Evolutionary conservation across 2,888 invertebrate genomes (phyloP).

Genomic region (Athalia rosae): DNA sequence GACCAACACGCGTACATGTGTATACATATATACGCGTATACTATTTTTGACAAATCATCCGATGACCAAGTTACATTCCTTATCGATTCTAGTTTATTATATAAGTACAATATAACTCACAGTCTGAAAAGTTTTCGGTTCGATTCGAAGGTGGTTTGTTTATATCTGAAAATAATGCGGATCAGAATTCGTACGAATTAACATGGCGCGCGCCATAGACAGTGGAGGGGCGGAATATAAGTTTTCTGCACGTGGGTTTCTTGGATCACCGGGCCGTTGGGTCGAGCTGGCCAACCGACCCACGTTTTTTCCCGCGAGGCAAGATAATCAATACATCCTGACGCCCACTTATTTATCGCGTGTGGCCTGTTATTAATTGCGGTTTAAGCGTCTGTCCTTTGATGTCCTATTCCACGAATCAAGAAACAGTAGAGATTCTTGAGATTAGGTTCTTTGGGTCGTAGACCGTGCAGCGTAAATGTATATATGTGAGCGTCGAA

Average conservation of each 20-base stretch:
- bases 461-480: no score
- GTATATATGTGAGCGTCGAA: no score
- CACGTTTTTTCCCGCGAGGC: background rate
- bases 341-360: background rate
- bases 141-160: no score
- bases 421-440: background rate
- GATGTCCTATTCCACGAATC: background rate
- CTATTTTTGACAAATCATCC: constrained; percentile 41
- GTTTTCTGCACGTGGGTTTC: background rate
- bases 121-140: no score
- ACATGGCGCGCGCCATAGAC: background rate
- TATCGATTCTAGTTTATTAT: constrained; percentile 29
- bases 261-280: background rate
- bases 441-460: background rate
- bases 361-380: background rate
- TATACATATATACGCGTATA: background rate
- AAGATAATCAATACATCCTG: constrained; percentile 1
- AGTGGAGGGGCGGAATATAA: no score
- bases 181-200: background rate
- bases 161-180: no score
- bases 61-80: constrained; percentile 42
- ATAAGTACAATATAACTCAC: no score
- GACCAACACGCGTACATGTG: no score
- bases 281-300: background rate
- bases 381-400: background rate